Base-by-base conservation (phyloP, 2,888 invertebrate species). In the Dysmachus trigonus region DNA sequence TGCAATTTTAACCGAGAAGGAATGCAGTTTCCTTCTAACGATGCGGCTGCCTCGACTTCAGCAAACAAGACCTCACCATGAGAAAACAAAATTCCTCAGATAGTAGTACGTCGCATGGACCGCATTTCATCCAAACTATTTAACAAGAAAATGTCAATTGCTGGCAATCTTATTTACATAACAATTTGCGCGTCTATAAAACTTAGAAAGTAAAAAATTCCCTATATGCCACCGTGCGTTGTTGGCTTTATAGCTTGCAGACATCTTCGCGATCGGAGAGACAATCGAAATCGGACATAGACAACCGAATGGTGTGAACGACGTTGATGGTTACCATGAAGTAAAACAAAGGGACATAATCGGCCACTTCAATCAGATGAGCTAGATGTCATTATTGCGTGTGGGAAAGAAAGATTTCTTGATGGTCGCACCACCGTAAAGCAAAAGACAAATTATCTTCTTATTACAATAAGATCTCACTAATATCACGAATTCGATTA, bases 161-260 rank as follows among this genome's bases (percentile, higher is more conserved):
- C 31, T 8, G 73, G 73, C 13, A 73, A 73, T 73, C 33, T n/a
- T 73, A 31, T 73, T 73, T 73, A 73, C 73, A 31, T 73, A 33
- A 33, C 33, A 73, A 73, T 73, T 73, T 31, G 33, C 73, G 73
- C 73, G 33, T 73, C 33, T 33, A 73, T 73, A 73, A 73, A 73
- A 73, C 33, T n/a, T 73, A 73, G 33, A 73, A 33, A 62, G 62
- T 62, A 73, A 73, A 18, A 73, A 73, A 73, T 73, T 73, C 73
- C 73, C 33, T 13, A 33, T 22, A 10, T 62, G 62, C 73, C 33
- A 73, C 31, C 71, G 31, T n/a, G n/a, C n/a, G n/a, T 13, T 27
- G 27, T 10, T 8, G 27, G 30, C 10, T 6, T 72, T n/a, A 31
- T 31, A 13, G 31, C 33, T 33, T 13, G 4, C 27, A 73, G 10